Conservation (phyloP, 2,888 invertebrate genomes). For the Drosophila infuscata region DNA sequence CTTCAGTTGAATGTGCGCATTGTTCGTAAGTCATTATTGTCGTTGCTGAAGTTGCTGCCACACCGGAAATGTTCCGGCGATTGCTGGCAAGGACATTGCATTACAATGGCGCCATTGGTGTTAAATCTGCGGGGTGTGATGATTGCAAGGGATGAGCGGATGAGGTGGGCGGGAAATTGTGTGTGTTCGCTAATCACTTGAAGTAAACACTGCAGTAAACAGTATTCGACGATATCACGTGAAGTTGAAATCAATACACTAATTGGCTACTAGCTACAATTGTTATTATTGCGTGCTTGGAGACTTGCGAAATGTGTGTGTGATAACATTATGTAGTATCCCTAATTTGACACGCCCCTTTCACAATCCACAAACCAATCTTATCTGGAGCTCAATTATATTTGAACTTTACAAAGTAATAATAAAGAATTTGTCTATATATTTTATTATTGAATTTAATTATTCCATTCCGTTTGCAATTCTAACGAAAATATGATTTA, state of each 20-base stretch:
- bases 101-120: slow-evolving; percentile 21
- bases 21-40: slow-evolving; percentile 55
- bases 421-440: not conserved
- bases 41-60: slow-evolving; percentile 26
- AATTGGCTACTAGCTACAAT: slow-evolving; percentile 21
- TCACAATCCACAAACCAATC: not conserved
- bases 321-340: not conserved
- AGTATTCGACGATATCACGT: slow-evolving; percentile 3
- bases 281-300: slow-evolving; percentile 5
- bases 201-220: slow-evolving; percentile 17
- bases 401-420: not conserved
- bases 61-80: slow-evolving; percentile 42
- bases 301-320: not conserved
- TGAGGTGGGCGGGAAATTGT: not conserved
- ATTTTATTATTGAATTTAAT: slow-evolving; percentile 9
- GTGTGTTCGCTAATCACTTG: slow-evolving; percentile 19
- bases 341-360: not conserved
- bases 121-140: not conserved
- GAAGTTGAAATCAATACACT: slow-evolving; percentile 29
- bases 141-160: not conserved
- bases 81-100: slow-evolving; percentile 27
- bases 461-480: slow-evolving; percentile 31
- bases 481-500: slow-evolving; percentile 52
- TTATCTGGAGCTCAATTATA: not conserved
- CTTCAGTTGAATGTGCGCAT: slow-evolving; percentile 52